Conservation (phyloP, 2,797 vertebrate genomes). For the Acomys russatus region DNA sequence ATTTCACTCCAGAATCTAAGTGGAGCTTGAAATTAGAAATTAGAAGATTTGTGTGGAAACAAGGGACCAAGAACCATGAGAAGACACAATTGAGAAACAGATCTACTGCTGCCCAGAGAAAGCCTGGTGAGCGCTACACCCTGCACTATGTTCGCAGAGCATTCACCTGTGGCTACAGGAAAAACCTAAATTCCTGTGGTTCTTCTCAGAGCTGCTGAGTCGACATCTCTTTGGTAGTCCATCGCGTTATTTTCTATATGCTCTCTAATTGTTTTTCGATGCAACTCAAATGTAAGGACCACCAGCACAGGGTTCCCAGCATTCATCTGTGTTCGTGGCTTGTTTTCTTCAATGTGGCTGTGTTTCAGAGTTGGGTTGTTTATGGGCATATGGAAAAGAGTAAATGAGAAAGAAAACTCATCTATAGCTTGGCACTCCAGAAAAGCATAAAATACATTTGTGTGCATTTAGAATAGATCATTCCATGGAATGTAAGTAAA, state of each 20-base stretch:
- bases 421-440: not conserved
- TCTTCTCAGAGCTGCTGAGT: not conserved
- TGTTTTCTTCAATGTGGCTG: not conserved
- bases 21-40: not conserved
- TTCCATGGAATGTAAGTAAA: not conserved
- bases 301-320: fast-evolving
- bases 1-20: not conserved
- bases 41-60: not conserved
- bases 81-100: not conserved
- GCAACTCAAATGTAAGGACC: not conserved
- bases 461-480: not conserved
- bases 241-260: too few relatives aligned
- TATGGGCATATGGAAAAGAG: not conserved
- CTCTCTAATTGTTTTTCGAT: not conserved
- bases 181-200: not conserved
- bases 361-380: not conserved
- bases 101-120: not conserved
- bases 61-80: not conserved
- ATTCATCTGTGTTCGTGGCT: not conserved
- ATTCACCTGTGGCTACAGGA: not conserved
- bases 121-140: not conserved
- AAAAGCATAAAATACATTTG: not conserved
- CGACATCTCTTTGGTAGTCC: not conserved
- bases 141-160: not conserved
- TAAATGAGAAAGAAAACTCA: slow-evolving; percentile 11